Base-by-base conservation (phyloP, 2,113 vertebrate species). In the Pantherophis guttatus region DNA sequence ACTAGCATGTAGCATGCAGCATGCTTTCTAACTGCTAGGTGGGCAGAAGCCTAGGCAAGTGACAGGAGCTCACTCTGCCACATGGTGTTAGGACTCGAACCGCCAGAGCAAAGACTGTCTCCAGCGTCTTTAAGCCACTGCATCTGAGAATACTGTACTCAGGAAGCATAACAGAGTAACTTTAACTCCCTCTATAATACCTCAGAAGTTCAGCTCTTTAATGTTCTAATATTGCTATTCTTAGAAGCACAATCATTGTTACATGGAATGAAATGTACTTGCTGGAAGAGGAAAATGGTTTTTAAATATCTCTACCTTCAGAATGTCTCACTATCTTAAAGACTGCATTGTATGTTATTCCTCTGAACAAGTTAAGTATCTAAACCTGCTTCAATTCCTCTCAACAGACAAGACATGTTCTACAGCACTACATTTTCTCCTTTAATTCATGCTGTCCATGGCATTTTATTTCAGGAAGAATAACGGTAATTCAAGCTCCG, bases 231-330 rank as follows among this genome's bases (percentile, higher is more conserved):
- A 90, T 52, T 86, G 75, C 52, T 75, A n/a, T 91, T n/a, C 75
- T 93, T 95, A 89, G 48, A 93, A 92, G 50, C 21, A 2, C 7
- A 90, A 59, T 94, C 1, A 92, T 94, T 93, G 55, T 86, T 94
- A 94, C 24, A 52, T 91, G 8, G 17, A 81, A 89, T 91, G 93
- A 54, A 39, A 90, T 93, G 90, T 59, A 55, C 21, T 29, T 89
- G 59, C 86, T 55, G 44, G 0, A 0, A 94, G 75, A 89, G 1
- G 12, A 10, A 89, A 81, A 88, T 89, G 33, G 90, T 5, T 93
- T 87, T 93, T 52, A 11, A 29, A 87, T 53, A 50, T 29, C 70
- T 90, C 88, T 39, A 62, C 59, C 55, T n/a, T 53, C 90, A 93
- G 21, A 26, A 85, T 92, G 91, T 94, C 39, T 89, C 65, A 55